phyloP scores from a whole-genome alignment of 2,888 invertebrate genomes.

The Athetis lepigone region DNA sequence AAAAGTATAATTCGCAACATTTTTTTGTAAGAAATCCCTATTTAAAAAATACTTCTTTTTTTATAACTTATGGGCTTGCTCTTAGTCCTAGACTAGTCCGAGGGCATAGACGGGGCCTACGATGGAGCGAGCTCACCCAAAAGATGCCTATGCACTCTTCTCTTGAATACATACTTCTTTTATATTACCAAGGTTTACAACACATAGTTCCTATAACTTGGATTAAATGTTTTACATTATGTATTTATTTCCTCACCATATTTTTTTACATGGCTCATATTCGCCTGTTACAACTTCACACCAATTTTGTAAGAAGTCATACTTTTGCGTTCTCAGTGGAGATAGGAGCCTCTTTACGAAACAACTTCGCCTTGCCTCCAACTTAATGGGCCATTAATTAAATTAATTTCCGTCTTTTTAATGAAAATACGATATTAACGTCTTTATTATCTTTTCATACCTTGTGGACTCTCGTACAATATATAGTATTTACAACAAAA shows the following conservation, averaged over 20 bases:
- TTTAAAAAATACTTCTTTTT: too few relatives aligned
- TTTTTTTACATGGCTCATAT: too few relatives aligned
- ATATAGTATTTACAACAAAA: background rate
- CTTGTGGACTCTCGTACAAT: background rate
- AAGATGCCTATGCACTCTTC: too few relatives aligned
- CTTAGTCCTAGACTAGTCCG: too few relatives aligned
- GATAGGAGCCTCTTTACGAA: background rate
- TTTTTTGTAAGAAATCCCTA: too few relatives aligned
- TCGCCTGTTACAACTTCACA: background rate
- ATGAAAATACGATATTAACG: background rate
- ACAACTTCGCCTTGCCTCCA: background rate
- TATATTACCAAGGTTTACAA: background rate
- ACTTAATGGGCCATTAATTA: background rate
- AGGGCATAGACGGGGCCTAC: too few relatives aligned
- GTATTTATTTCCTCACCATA: constrained; percentile 2
- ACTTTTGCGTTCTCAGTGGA: background rate
- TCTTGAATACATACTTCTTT: too few relatives aligned
- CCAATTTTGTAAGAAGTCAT: background rate
- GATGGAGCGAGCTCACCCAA: too few relatives aligned
- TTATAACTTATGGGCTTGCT: too few relatives aligned
- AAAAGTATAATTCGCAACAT: too few relatives aligned
- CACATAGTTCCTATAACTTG: background rate
- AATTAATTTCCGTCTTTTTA: constrained; percentile 5
- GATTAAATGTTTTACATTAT: background rate
- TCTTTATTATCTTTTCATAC: too few relatives aligned